Base-by-base conservation (phyloP, 2,113 vertebrate genomes). In the Mola mola region DNA sequence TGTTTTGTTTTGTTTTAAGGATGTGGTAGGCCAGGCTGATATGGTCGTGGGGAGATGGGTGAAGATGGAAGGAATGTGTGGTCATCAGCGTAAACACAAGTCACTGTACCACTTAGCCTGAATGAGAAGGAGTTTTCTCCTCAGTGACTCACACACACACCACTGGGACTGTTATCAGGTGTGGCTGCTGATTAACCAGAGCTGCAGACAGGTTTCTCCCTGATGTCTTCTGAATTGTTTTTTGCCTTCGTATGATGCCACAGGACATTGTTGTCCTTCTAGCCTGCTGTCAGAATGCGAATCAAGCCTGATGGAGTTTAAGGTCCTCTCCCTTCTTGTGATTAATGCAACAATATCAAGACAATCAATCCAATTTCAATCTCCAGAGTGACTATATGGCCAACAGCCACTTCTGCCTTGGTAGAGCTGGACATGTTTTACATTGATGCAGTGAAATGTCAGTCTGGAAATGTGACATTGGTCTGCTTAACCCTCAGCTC, bases 401-500 rank as follows among this genome's bases (percentile, higher is more conserved):
- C 34, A 16, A 24, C 8, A 34, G 24, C 4, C n/a, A 28, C 6
- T 13, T 21, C 20, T 40, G 7, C 9, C 6, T n/a, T n/a, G n/a
- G n/a, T n/a, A n/a, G 20, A 16, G 19, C 5, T 20, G 19, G 5
- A 12, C 28, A 31, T 51, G 26, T 8, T 62, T 53, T 47, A 20
- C 34, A 8, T 6, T n/a, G 28, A 42, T 40, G 22, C 34, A 29
- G 20, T 11, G 36, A 31, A 48, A 46, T 49, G 19, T 3, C 4
- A 19, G 17, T n/a, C 58, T 19, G 42, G 4, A 55, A 0, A 19
- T 66, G 62, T 71, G 77, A 83, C 83, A 68, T 83, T 86, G 80
- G 33, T 65, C 11, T 38, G 33, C 42, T 48, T 81, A 77, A 86
- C 75, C 81, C 81, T 83, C 75, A 81, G 17, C 50, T 56, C 34